A percentile compares a stretch with the other conserved stretches of the same genome.
These are phyloP conservation scores for Pycnomerus fuliginosus DNA, from an alignment of 2,888 invertebrate species.

Conservation along the genomic window DNA sequence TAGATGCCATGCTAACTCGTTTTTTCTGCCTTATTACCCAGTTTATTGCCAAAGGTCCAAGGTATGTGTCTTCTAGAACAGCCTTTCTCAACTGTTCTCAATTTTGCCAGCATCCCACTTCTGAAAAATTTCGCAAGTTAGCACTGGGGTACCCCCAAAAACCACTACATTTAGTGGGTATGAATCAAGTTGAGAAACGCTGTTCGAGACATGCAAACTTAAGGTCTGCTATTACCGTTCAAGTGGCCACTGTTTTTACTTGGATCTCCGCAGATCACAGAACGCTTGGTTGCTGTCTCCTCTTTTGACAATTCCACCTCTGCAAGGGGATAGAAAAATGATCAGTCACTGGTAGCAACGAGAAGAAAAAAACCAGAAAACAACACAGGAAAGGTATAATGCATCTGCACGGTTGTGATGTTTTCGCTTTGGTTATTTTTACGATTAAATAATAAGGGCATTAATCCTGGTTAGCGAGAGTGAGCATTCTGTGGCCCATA, in stretches of 20 bases:
- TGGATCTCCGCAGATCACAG: conserved; percentile 28
- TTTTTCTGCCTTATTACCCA: too few species aligned
- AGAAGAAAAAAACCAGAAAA: conserved; percentile 6
- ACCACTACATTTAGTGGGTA: too few species aligned
- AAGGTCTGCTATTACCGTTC: conserved; percentile 35
- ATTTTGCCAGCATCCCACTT: too few species aligned
- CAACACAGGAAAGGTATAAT: conserved; percentile 11
- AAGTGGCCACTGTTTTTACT: conserved; percentile 30
- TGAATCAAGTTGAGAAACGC: too few species aligned
- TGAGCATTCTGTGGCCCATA: conserved; percentile 49
- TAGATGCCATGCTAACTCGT: too few species aligned
- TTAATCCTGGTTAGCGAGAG: conserved; percentile 49
- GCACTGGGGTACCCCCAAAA: too few species aligned
- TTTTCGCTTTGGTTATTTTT: conserved; percentile 27
- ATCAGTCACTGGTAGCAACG: conserved; percentile 15
- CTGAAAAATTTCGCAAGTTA: too few species aligned
- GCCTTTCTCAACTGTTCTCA: too few species aligned
- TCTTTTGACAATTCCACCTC: conserved; percentile 32
- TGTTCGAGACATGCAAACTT: conserved; percentile 29
- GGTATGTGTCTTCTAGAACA: too few species aligned
- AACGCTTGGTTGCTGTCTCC: conserved; percentile 28
- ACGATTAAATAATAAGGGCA: conserved; percentile 49
- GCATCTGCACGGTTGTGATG: conserved; percentile 18
- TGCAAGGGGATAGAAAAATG: conserved; percentile 29
- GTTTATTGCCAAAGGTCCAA: too few species aligned